These are phyloP conservation scores for Drosophila conformis DNA, from an alignment of 2,888 invertebrate species.

Conservation along the genomic window DNA sequence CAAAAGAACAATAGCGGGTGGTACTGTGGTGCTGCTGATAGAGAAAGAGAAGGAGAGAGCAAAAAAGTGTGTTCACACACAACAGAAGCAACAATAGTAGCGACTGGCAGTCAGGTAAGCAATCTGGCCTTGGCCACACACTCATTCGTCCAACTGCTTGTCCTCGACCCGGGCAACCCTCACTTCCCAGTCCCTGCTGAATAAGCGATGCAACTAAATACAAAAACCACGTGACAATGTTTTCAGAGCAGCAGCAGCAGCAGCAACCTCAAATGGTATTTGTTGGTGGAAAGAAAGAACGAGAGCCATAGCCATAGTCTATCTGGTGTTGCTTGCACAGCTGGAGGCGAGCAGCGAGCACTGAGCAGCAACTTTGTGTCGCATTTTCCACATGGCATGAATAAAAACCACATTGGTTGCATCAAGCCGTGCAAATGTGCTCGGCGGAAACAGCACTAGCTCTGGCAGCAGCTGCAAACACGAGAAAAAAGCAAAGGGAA, in stretches of 20 bases:
- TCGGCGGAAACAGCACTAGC: conserved; percentile 15
- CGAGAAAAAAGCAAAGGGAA: conserved; percentile 6
- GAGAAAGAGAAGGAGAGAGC: conserved; percentile 13
- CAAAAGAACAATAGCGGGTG: conserved; percentile 6
- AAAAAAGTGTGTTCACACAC: conserved; percentile 32
- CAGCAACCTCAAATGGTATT: conserved; percentile 23
- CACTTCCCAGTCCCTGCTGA: conserved; percentile 19
- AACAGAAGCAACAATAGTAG: conserved; percentile 18
- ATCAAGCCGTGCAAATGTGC: conserved; percentile 41
- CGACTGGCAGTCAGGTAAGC: conserved; percentile 48
- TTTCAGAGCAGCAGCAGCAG: conserved; percentile 44
- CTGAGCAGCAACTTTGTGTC: conserved; percentile 34
- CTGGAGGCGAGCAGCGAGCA: conserved; percentile 8
- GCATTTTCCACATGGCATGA: conserved; percentile 42
- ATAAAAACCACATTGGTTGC: conserved; percentile 64
- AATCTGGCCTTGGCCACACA: conserved; percentile 52
- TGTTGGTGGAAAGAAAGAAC: conserved; percentile 4
- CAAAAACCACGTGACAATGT: conserved; percentile 80
- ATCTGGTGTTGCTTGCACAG: conserved; percentile 23
- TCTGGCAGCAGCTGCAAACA: conserved; percentile 3
- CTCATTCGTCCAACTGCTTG: conserved; percentile 8
- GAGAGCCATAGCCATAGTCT: conserved; percentile 16
- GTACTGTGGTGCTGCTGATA: conserved; percentile 29
- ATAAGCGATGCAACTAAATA: conserved; percentile 67
- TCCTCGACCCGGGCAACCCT: conserved; percentile 13